Evolutionary conservation across 2,888 invertebrate species (phyloP).

Genomic region (Leptopilina myrica): DNA sequence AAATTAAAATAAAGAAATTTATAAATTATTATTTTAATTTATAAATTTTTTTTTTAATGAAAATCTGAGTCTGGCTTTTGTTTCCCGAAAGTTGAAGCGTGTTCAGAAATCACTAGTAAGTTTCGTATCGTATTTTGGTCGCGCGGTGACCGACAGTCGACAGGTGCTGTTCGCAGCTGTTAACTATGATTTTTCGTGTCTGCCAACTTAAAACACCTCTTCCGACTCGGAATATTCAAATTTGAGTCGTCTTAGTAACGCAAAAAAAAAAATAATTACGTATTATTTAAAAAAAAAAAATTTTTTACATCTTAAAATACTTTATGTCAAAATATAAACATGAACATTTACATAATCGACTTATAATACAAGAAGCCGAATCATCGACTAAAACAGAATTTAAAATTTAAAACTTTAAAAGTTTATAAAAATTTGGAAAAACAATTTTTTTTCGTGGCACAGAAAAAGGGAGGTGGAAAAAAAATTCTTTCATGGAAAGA

Average conservation of each 20-base stretch:
- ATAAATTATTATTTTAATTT: no score
- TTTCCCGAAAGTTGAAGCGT: not conserved
- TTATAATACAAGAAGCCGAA: no score
- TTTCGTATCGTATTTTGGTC: conserved; percentile 66
- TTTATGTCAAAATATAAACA: no score
- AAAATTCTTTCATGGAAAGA: not conserved
- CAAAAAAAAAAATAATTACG: not conserved
- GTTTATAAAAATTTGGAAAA: no score
- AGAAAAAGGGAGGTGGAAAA: not conserved
- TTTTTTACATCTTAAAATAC: no score
- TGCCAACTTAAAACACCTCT: conserved; percentile 55
- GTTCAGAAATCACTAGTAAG: conserved; percentile 52
- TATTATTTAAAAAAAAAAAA: no score
- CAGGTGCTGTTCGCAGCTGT: conserved; percentile 71
- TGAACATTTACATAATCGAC: no score
- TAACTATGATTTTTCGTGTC: conserved; percentile 66
- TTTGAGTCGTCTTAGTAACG: no score
- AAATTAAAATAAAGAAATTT: no score
- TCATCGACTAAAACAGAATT: not conserved
- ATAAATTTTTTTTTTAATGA: no score
- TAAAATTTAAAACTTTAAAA: not conserved
- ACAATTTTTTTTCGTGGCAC: not conserved
- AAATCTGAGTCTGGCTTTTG: no score
- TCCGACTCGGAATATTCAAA: no score
- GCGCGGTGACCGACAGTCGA: conserved; percentile 69